These are phyloP conservation scores for Esox niger DNA, from an alignment of 2,113 vertebrate species.

Conservation along the genomic window DNA sequence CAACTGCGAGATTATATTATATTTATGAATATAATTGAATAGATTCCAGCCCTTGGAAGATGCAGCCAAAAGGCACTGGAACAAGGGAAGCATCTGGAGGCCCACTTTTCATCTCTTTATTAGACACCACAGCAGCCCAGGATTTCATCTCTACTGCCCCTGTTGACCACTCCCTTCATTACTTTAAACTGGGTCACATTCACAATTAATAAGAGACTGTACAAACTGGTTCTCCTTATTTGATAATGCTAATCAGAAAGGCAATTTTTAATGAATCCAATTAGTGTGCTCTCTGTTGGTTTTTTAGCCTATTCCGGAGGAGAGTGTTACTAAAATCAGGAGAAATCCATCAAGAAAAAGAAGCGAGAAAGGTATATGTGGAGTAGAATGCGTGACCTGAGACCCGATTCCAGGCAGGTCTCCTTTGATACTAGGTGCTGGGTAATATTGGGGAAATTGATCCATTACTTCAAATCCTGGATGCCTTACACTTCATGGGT, in stretches of 20 bases:
- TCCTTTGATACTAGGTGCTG: background rate
- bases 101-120: constrained; percentile 60
- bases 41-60: constrained; percentile 71
- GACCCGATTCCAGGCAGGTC: too few species aligned
- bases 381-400: too few species aligned
- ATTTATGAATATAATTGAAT: constrained; percentile 75
- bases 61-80: constrained; percentile 59
- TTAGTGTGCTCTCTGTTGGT: constrained; percentile 8
- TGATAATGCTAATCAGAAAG: constrained; percentile 26
- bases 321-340: background rate
- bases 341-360: background rate
- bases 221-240: constrained; percentile 8
- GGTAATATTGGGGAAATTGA: background rate
- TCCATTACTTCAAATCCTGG: background rate
- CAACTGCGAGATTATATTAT: constrained; percentile 65
- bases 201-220: constrained; percentile 31
- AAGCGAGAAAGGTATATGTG: background rate
- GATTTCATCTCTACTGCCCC: constrained; percentile 12
- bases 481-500: too few species aligned
- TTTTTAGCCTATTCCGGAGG: background rate
- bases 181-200: constrained; percentile 48
- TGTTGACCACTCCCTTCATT: background rate
- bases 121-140: constrained; percentile 19
- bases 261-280: constrained; percentile 42
- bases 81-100: constrained; percentile 70